These are phyloP conservation scores for Cryptomyrus ogoouensis DNA, from an alignment of 2,113 vertebrate genomes.

Conservation along the genomic window DNA sequence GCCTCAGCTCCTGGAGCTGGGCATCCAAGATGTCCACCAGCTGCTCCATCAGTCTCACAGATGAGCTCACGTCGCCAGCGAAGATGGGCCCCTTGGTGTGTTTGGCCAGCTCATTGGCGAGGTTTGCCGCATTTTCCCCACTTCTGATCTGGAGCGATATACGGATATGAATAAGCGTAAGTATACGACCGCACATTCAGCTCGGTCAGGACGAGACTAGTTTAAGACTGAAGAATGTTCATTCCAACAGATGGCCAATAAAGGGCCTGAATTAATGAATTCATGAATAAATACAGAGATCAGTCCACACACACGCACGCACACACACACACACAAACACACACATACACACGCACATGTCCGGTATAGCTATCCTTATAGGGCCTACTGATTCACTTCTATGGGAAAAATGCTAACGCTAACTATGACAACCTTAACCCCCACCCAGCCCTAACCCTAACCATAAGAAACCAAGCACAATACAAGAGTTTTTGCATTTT, in stretches of 20 bases:
- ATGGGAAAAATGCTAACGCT: too few relatives aligned
- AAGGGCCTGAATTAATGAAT: neutral
- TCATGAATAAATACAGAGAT: neutral
- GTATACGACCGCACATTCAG: neutral
- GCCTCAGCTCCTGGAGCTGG: slow-evolving; percentile 85
- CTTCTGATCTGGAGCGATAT: slow-evolving; percentile 83
- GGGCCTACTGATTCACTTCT: too few relatives aligned
- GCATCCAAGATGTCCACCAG: slow-evolving; percentile 95
- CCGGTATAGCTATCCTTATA: too few relatives aligned
- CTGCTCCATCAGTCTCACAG: slow-evolving; percentile 93
- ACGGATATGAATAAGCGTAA: slow-evolving; percentile 58
- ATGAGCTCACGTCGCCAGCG: slow-evolving; percentile 92
- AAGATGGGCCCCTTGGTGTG: slow-evolving; percentile 93
- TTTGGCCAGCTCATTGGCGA: slow-evolving; percentile 93
- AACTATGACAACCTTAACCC: too few relatives aligned
- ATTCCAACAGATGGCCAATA: neutral
- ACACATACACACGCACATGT: neutral
- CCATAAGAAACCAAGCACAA: too few relatives aligned
- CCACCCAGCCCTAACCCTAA: too few relatives aligned
- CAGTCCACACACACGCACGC: neutral
- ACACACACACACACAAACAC: too few relatives aligned
- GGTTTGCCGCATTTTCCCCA: slow-evolving; percentile 92
- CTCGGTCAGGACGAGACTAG: neutral
- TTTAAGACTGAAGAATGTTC: neutral
- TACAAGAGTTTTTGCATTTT: too few relatives aligned